Evolutionary conservation across 2,888 invertebrate genomes (phyloP).

Genomic region (Helicoverpa assulta): DNA sequence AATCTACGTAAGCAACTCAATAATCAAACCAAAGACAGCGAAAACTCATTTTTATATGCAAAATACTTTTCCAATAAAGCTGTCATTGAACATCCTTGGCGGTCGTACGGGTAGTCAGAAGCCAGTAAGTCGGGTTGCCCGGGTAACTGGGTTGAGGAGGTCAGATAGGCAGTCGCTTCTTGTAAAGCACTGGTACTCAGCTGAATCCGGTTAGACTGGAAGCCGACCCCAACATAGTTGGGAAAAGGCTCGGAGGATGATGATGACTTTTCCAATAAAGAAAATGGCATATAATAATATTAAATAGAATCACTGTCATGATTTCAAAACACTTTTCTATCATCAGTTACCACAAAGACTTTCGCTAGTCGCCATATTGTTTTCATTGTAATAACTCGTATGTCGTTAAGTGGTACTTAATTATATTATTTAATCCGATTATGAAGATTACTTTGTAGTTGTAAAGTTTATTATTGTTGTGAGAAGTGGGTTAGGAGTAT

Average conservation of each 20-base stretch:
- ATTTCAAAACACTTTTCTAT: constrained; percentile 53
- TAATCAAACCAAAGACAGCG: neutral
- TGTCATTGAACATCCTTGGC: too few species aligned
- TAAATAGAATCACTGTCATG: constrained; percentile 27
- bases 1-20: neutral
- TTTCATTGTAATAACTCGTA: constrained; percentile 24
- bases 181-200: too few species aligned
- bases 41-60: neutral
- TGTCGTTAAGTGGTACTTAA: constrained; percentile 4
- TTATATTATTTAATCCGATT: constrained; percentile 37
- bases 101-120: too few species aligned
- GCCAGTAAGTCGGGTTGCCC: too few species aligned
- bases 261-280: constrained; percentile 33
- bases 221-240: too few species aligned
- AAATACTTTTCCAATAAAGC: constrained; percentile 27
- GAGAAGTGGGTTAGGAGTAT: constrained; percentile 30
- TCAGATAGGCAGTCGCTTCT: too few species aligned
- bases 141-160: too few species aligned
- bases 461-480: constrained; percentile 13
- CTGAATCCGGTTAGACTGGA: too few species aligned
- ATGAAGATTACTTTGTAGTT: neutral
- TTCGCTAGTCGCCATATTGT: constrained; percentile 42
- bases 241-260: too few species aligned
- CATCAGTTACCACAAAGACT: constrained; percentile 39
- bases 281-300: constrained; percentile 35